Evolutionary conservation across 2,888 invertebrate species (phyloP).

Genomic region (Orthonevra nobilis): DNA sequence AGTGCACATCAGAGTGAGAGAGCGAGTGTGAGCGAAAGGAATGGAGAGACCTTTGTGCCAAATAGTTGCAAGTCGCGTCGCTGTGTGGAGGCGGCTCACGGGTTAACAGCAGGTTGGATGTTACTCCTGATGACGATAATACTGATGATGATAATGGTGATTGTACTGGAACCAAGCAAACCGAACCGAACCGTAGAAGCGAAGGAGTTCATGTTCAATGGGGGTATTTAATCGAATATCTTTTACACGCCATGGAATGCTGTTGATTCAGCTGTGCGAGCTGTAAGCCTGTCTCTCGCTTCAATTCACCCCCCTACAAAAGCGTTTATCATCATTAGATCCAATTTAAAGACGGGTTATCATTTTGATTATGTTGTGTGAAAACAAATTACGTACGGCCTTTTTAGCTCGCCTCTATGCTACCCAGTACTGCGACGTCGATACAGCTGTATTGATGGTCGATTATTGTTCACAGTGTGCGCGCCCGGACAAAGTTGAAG

Average conservation of each 20-base stretch:
- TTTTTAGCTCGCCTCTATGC: conserved; percentile 71
- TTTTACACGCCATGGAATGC: conserved; percentile 80
- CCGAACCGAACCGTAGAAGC: conserved; percentile 18
- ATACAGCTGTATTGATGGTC: conserved; percentile 51
- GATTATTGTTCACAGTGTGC: conserved; percentile 54
- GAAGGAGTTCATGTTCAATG: conserved; percentile 65
- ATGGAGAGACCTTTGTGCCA: conserved; percentile 47
- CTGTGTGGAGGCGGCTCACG: conserved; percentile 47
- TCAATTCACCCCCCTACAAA: conserved; percentile 73
- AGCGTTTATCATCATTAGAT: conserved; percentile 80
- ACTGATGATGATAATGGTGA: conserved; percentile 61
- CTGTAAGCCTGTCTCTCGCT: conserved; percentile 35
- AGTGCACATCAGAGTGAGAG: conserved; percentile 56
- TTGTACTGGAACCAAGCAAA: conserved; percentile 3
- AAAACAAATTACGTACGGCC: conserved; percentile 80
- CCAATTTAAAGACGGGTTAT: conserved; percentile 80
- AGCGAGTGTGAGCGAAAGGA: too few species aligned
- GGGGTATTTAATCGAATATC: conserved; percentile 80
- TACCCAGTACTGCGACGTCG: not conserved
- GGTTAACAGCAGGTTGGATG: conserved; percentile 68
- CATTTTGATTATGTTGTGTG: conserved; percentile 80
- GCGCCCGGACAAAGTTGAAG: conserved; percentile 66
- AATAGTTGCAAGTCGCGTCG: conserved; percentile 19
- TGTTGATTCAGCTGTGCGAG: conserved; percentile 65
- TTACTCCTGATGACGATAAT: conserved; percentile 69